Conservation (phyloP, 2,888 invertebrate genomes). For the Tribolium freemani region DNA sequence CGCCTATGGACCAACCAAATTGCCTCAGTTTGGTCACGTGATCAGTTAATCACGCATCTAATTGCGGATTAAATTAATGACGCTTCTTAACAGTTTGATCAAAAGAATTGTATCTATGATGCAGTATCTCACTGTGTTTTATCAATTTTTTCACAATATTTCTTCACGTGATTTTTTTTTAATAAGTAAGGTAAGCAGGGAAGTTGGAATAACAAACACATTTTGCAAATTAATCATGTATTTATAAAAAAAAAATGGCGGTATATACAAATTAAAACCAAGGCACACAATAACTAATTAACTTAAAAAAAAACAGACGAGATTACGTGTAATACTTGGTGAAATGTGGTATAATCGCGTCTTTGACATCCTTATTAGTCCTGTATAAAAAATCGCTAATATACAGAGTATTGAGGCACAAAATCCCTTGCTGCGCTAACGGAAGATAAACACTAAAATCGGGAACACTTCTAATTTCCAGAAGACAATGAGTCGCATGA, state of each 20-base stretch:
- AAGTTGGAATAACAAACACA: not conserved
- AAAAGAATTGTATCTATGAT: too few relatives aligned
- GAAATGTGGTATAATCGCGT: constrained; percentile 59
- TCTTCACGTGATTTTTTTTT: not conserved
- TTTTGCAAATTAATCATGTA: not conserved
- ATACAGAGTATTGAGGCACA: constrained; percentile 62
- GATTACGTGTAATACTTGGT: constrained; percentile 53
- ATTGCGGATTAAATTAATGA: too few relatives aligned
- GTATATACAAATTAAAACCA: not conserved
- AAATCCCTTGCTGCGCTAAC: constrained; percentile 63
- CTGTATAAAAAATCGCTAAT: constrained; percentile 62
- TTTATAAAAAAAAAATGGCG: not conserved
- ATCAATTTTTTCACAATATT: too few relatives aligned
- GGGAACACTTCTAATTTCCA: constrained; percentile 70
- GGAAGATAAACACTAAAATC: constrained; percentile 59
- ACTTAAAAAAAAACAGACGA: too few relatives aligned
- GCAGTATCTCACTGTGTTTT: too few relatives aligned
- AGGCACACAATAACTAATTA: not conserved
- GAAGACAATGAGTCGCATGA: constrained; percentile 79
- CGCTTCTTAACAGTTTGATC: too few relatives aligned
- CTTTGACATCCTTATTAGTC: constrained; percentile 57
- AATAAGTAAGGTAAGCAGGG: not conserved
- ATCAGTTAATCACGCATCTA: too few relatives aligned
- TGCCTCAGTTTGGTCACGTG: too few relatives aligned
- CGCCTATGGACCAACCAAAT: too few relatives aligned